Evolutionary conservation across 2,113 vertebrate genomes (phyloP), one percentile per base, ranked within the genome.

Genomic region (Paralichthys olivaceus): DNA sequence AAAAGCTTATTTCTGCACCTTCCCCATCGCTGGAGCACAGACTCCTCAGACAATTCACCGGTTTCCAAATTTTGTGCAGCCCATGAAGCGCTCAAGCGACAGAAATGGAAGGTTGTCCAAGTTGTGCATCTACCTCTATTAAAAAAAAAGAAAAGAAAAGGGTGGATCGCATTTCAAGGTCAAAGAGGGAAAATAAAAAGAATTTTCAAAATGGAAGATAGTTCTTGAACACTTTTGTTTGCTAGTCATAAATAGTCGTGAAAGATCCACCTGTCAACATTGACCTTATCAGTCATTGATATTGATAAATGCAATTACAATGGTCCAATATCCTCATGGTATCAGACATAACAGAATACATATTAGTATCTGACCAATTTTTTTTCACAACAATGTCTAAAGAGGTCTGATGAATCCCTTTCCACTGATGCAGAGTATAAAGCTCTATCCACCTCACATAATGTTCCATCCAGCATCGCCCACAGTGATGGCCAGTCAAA

Each of bases 401-500:
- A 87, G 84, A 77, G 69, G 79, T 83, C 82, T 86, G 84, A 91
- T 92, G 87, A 90, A 90, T 91, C 84, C 79, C 58, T 76, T 69
- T 79, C 62, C 80, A 83, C 86, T 88, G 91, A 93, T 87, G 88
- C 83, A 77, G 84, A 88, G 86, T 90, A 89, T 93, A 93, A 92
- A 80, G 90, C 89, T 90, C 91, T 72, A 89, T 90, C 89, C 92
- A 87, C 88, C 89, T 88, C 86, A 85, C 91, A 93, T 89, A 90
- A 92, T 90, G 91, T 90, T 90, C 87, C 87, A 89, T 90, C 88
- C 90, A 91, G 90, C 89, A 90, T 92, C 83, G 91, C 93, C 93
- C 86, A 90, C 91, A 93, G 91, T 92, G 91, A 94, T 93, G 92
- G 92, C 93, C 93, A 91, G 88, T 94, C 90, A 92, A 94, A 95